Base-by-base conservation (phyloP, 2,797 vertebrate genomes). In the Sebastes hubbsi region DNA sequence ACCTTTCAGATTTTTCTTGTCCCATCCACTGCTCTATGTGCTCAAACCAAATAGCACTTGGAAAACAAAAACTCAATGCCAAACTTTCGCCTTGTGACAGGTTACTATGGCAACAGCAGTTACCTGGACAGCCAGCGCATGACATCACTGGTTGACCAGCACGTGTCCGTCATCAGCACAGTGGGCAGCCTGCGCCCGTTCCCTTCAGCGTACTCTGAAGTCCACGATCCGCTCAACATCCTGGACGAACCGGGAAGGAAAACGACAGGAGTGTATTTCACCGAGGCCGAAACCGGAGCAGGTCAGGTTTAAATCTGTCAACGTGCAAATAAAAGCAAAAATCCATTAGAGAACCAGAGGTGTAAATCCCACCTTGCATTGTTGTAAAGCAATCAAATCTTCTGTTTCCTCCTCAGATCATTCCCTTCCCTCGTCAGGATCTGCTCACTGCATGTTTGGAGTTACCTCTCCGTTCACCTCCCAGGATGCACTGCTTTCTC, bases 81-180 rank as follows among this genome's bases (percentile, higher is more conserved):
- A 16, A 36, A 14, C 14, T 10, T 61, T 38, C 7, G 4, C 30
- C 49, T 16, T 80, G 14, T 54, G 20, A 22, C 86, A 99, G 98
- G 97, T 61, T 99, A 97, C 92, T 99, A 97, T 70, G 95, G 97
- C 80, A 97, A 95, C 92, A 94, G 91, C 81, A 92, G 90, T 83
- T 99, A 97, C 82, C 83, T 96, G 84, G 97, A 99, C 67, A 87
- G 95, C 85, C 97, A 97, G 76, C 95, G 98, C 70, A 95, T 98
- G 87, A 95, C 96, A 12, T 94, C 98, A 0, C 94, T 98, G 95
- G 96, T 98, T n/a, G 98, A 99, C 88, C 98, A 99, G 77, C 98
- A 99, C 0, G 98, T 99, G 85, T 99, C 98, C 0, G 98, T 99
- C 81, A 99, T 99, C 95, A 99, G 98, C 94, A 99, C 96, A 1